A percentile compares a stretch with the other conserved stretches of the same genome.
Evolutionary conservation across 2,888 invertebrate genomes (phyloP).

Genomic region (Thalpophila matura): DNA sequence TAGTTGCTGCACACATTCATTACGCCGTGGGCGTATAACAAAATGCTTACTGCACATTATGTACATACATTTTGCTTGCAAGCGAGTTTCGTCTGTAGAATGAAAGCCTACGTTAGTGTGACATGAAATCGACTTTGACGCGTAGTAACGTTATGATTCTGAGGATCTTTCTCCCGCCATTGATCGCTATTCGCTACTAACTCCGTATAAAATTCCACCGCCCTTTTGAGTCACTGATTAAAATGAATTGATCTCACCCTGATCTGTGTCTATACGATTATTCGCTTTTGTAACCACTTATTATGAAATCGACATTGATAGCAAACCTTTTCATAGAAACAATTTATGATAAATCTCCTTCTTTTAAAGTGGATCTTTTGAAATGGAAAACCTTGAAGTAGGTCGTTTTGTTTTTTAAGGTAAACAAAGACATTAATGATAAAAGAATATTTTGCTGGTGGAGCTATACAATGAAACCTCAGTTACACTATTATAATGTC

Average conservation of each 20-base stretch:
- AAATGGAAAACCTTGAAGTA: background rate
- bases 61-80: background rate
- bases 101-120: constrained; percentile 31
- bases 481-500: background rate
- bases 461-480: background rate
- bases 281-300: background rate
- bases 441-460: background rate
- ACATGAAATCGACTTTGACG: constrained; percentile 60
- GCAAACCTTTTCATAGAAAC: background rate
- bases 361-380: background rate
- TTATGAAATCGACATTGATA: constrained; percentile 10
- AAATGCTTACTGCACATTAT: background rate
- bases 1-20: background rate
- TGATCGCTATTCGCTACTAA: constrained; percentile 55
- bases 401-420: background rate
- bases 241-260: constrained; percentile 40
- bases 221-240: constrained; percentile 42
- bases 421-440: background rate
- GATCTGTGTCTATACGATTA: constrained; percentile 16
- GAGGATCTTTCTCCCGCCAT: constrained; percentile 53
- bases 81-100: background rate
- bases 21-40: background rate
- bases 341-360: background rate
- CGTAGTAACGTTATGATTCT: constrained; percentile 48
- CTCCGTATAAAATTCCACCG: constrained; percentile 47